Conservation (phyloP, 2,113 vertebrate species). For the Rhabdornis inornatus region DNA sequence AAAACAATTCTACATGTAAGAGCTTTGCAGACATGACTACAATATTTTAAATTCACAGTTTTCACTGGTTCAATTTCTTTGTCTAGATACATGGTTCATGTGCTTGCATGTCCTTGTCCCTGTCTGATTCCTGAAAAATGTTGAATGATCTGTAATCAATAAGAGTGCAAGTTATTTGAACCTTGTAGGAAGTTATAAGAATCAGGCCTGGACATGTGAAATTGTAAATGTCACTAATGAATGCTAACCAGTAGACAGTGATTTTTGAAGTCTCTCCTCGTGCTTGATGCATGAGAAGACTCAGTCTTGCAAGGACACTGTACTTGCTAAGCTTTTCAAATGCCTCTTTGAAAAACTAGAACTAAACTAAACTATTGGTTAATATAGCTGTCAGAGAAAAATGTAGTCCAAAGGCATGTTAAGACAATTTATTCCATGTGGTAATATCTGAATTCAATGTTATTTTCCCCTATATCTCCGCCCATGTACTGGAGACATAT, state of each 20-base stretch:
- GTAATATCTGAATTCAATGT: not conserved
- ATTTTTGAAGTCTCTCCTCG: not conserved
- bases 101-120: not conserved
- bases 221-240: not conserved
- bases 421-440: not conserved
- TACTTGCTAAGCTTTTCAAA: not conserved
- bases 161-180: not conserved
- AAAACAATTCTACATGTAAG: not conserved
- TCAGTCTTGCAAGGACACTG: not conserved
- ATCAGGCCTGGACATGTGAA: not conserved
- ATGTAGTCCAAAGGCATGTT: not conserved
- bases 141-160: not conserved
- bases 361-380: not conserved
- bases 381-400: not conserved
- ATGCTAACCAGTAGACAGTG: not conserved
- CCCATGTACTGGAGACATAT: not conserved
- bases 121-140: not conserved
- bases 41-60: not conserved
- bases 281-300: not conserved
- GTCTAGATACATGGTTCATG: not conserved
- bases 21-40: not conserved
- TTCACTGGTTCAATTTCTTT: not conserved
- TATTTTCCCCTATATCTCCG: not conserved
- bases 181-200: not conserved
- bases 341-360: not conserved